phyloP scores from a whole-genome alignment of 2,888 invertebrate species.

The Stenodema calcarata region DNA sequence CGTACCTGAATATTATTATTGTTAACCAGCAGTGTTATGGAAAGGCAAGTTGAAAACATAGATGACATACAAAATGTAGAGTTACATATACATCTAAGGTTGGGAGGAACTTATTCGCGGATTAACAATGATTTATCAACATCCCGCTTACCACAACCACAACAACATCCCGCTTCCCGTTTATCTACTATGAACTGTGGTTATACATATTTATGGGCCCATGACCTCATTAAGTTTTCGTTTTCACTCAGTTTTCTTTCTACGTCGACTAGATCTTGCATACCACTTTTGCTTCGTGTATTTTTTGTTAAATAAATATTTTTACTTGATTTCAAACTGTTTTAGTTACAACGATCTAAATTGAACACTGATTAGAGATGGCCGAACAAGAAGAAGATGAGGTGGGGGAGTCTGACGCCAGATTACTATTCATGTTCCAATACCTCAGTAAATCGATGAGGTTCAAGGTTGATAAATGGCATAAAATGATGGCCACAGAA shows the following conservation, averaged over 20 bases:
- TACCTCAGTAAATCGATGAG: conserved; percentile 76
- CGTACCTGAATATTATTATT: too few relatives aligned
- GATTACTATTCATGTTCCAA: conserved; percentile 80
- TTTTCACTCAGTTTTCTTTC: neutral
- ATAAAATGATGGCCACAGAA: conserved; percentile 76
- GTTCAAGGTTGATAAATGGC: conserved; percentile 87
- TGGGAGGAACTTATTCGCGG: too few relatives aligned
- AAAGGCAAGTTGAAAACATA: too few relatives aligned
- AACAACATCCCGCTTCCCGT: too few relatives aligned
- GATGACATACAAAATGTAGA: too few relatives aligned
- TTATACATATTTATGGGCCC: too few relatives aligned
- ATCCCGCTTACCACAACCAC: too few relatives aligned
- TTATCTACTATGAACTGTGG: too few relatives aligned
- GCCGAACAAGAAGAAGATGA: conserved; percentile 59
- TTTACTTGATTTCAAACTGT: neutral
- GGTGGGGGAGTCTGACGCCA: conserved; percentile 67
- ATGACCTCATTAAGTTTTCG: neutral
- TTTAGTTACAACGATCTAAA: neutral
- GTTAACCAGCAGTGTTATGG: too few relatives aligned
- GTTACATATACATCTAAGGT: too few relatives aligned
- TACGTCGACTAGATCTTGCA: neutral
- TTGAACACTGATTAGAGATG: neutral
- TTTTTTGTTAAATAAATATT: neutral
- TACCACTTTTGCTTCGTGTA: neutral
- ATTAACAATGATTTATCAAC: too few relatives aligned